phyloP scores from a whole-genome alignment of 2,888 invertebrate species.

The Baronia brevicornis region DNA sequence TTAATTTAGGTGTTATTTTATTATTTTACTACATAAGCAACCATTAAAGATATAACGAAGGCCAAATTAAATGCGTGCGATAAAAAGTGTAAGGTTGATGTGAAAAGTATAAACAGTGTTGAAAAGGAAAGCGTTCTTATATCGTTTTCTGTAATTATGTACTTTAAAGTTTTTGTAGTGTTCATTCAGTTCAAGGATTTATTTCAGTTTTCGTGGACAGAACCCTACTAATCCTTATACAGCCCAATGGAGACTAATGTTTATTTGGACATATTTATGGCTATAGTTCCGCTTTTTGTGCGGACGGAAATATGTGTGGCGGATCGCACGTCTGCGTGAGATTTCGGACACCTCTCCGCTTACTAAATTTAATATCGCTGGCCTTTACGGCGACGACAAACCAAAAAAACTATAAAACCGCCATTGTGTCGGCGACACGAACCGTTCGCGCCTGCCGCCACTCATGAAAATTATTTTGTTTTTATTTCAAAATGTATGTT shows the following conservation, averaged over 20 bases:
- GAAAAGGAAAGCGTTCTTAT: too few species aligned
- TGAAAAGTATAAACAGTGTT: too few species aligned
- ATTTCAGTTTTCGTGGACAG: constrained; percentile 31
- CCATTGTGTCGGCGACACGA: constrained; percentile 74
- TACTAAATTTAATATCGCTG: constrained; percentile 75
- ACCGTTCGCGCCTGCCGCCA: constrained; percentile 72
- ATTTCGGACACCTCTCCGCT: constrained; percentile 75
- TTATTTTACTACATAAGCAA: too few species aligned
- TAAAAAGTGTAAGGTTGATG: too few species aligned
- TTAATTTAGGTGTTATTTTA: too few species aligned
- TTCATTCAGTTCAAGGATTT: constrained; percentile 8
- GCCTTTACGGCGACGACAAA: constrained; percentile 63
- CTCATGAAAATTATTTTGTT: constrained; percentile 76
- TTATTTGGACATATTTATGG: constrained; percentile 77
- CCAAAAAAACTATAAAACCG: constrained; percentile 67
- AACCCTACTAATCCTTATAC: constrained; percentile 54
- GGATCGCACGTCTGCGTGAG: constrained; percentile 76
- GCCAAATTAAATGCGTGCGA: too few species aligned
- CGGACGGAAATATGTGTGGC: constrained; percentile 76
- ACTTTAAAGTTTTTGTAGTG: constrained; percentile 4
- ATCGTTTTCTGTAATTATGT: not conserved
- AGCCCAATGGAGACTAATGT: constrained; percentile 65
- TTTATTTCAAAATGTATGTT: constrained; percentile 75
- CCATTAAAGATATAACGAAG: too few species aligned
- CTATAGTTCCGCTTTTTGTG: constrained; percentile 76